These are phyloP conservation scores for Bilobella aurantiaca DNA, from an alignment of 1,140 invertebrate genomes.

Conservation along the genomic window DNA sequence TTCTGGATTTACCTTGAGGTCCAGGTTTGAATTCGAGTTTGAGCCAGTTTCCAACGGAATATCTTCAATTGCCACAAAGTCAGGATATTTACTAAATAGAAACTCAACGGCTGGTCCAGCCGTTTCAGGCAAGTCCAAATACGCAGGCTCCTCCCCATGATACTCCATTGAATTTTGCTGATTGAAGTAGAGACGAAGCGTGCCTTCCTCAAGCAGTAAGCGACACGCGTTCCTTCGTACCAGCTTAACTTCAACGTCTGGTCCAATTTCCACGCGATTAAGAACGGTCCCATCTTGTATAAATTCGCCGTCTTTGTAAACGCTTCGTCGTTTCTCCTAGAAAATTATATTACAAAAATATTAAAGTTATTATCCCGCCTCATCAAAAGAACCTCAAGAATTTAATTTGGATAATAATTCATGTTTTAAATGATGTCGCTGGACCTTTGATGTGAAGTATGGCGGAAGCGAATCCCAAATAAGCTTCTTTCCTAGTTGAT, in stretches of 20 bases:
- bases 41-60: conserved; percentile 55
- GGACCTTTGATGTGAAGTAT: conserved; percentile 45
- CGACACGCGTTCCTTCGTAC: conserved; percentile 41
- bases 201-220: conserved; percentile 57
- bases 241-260: conserved; percentile 28
- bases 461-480: conserved; percentile 83
- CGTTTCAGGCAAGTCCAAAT: conserved; percentile 57
- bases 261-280: conserved; percentile 25
- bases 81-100: conserved; percentile 62
- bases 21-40: conserved; percentile 35
- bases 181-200: conserved; percentile 61
- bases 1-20: conserved; percentile 47
- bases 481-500: conserved; percentile 69
- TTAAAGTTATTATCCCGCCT: background rate
- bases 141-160: conserved; percentile 67
- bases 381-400: background rate
- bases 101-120: conserved; percentile 56
- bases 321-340: conserved; percentile 17
- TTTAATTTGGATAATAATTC: background rate
- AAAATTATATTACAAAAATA: background rate
- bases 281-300: conserved; percentile 25
- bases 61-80: conserved; percentile 58
- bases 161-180: conserved; percentile 73
- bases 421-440: too few species aligned
- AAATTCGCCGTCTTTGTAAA: conserved; percentile 27